phyloP scores from a whole-genome alignment of 1,140 invertebrate species.

The Drosophila santomea region DNA sequence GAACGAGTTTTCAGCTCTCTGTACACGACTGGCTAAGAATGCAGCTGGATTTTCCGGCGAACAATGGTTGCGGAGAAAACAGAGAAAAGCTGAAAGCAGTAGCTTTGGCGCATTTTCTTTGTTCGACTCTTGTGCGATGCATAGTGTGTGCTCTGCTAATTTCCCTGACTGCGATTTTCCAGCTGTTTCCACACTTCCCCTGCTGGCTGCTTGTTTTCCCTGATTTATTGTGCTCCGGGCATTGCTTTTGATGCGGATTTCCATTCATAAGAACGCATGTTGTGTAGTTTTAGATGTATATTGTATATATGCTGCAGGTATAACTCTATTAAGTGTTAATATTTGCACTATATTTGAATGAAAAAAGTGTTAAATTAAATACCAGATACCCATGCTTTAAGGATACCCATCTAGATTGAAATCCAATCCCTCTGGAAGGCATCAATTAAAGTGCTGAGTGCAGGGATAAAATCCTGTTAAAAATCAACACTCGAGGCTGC shows the following conservation, averaged over 20 bases:
- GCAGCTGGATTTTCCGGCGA: neutral
- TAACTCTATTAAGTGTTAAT: neutral
- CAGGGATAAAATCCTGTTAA: neutral
- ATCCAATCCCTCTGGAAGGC: neutral
- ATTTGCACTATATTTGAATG: neutral
- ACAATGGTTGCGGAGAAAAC: slow-evolving; percentile 17
- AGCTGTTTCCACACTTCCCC: slow-evolving; percentile 22
- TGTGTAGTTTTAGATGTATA: neutral
- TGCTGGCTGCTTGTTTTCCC: slow-evolving; percentile 21
- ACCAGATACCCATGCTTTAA: neutral
- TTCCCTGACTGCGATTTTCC: slow-evolving; percentile 40
- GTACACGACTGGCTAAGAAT: neutral
- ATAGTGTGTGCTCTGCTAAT: slow-evolving; percentile 30
- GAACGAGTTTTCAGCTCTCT: slow-evolving; percentile 24
- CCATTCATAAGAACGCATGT: slow-evolving; percentile 17
- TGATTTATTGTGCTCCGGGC: slow-evolving; percentile 35
- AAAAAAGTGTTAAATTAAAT: neutral
- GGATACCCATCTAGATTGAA: neutral
- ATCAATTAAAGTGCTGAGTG: neutral
- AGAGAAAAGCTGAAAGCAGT: slow-evolving; percentile 30
- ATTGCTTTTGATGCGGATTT: slow-evolving; percentile 39
- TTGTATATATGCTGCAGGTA: neutral
- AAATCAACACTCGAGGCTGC: slow-evolving; percentile 8
- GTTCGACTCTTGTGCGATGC: slow-evolving; percentile 20
- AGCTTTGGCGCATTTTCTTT: neutral